Evolutionary conservation across 2,888 invertebrate species (phyloP).

Genomic region (Zaprionus lineosus): DNA sequence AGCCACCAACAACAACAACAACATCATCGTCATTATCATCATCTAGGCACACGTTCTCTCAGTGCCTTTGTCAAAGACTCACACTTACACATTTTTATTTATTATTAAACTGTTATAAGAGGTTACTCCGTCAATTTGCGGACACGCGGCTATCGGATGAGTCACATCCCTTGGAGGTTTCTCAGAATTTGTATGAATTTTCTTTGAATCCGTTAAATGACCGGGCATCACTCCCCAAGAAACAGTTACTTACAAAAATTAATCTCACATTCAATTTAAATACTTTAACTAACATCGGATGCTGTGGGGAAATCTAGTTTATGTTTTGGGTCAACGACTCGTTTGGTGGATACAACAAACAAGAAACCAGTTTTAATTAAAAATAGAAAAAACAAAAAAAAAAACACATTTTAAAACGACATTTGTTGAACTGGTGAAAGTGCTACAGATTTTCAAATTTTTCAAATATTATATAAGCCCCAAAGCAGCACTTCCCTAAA

Average conservation of each 20-base stretch:
- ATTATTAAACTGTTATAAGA: slow-evolving; percentile 49
- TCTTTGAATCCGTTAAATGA: slow-evolving; percentile 47
- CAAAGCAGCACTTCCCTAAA: slow-evolving; percentile 5
- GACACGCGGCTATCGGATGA: slow-evolving; percentile 45
- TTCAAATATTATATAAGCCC: slow-evolving; percentile 55
- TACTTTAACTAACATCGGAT: too few relatives aligned
- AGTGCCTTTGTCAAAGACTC: neutral
- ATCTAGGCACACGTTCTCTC: slow-evolving; percentile 28
- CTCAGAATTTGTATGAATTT: slow-evolving; percentile 67
- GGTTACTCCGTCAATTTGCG: slow-evolving; percentile 19
- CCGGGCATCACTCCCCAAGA: slow-evolving; percentile 15
- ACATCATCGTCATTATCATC: slow-evolving; percentile 13
- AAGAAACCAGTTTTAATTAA: slow-evolving; percentile 68
- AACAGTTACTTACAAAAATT: neutral
- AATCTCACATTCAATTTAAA: slow-evolving; percentile 10
- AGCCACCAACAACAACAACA: too few relatives aligned
- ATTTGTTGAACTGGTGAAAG: slow-evolving; percentile 59
- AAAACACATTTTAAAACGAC: slow-evolving; percentile 51
- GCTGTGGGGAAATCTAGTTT: slow-evolving; percentile 69
- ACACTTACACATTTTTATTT: slow-evolving; percentile 19
- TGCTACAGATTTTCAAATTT: slow-evolving; percentile 37
- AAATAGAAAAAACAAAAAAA: slow-evolving; percentile 27
- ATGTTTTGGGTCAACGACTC: slow-evolving; percentile 65
- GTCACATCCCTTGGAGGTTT: slow-evolving; percentile 50
- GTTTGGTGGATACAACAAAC: slow-evolving; percentile 31